These are phyloP conservation scores for Lasiurus cinereus DNA, from an alignment of 2,113 vertebrate species.

Conservation along the genomic window DNA sequence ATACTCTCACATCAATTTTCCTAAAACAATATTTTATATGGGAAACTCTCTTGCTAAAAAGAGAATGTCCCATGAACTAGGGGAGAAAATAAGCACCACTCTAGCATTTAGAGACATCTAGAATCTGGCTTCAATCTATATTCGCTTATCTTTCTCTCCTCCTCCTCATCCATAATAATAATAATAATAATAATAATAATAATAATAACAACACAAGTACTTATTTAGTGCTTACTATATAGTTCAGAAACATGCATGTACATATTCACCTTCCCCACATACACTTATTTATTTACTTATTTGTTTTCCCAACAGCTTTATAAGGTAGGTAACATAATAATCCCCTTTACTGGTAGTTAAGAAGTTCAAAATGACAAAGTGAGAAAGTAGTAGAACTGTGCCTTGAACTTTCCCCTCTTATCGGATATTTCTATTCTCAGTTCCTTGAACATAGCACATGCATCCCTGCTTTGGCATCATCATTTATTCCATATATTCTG, in stretches of 20 bases:
- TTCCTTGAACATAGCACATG: neutral
- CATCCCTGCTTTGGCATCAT: neutral
- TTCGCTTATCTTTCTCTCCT: neutral
- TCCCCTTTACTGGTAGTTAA: neutral
- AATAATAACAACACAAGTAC: neutral
- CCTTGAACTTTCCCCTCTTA: neutral
- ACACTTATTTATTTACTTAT: neutral
- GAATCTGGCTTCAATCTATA: neutral
- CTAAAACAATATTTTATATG: neutral
- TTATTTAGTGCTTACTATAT: constrained; percentile 14
- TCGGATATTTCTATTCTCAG: neutral
- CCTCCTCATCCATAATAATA: too few relatives aligned
- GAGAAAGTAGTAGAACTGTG: neutral
- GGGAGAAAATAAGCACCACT: constrained; percentile 4
- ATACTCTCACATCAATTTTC: neutral
- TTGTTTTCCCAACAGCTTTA: neutral
- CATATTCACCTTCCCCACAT: neutral
- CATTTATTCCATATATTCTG: neutral
- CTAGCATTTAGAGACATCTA: neutral
- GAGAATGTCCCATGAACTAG: neutral
- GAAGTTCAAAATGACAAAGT: neutral
- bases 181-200: neutral
- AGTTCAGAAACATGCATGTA: neutral
- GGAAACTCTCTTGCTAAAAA: neutral
- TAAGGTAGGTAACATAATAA: neutral